Conservation (phyloP, 2,113 vertebrate species). For the Isurus oxyrinchus region DNA sequence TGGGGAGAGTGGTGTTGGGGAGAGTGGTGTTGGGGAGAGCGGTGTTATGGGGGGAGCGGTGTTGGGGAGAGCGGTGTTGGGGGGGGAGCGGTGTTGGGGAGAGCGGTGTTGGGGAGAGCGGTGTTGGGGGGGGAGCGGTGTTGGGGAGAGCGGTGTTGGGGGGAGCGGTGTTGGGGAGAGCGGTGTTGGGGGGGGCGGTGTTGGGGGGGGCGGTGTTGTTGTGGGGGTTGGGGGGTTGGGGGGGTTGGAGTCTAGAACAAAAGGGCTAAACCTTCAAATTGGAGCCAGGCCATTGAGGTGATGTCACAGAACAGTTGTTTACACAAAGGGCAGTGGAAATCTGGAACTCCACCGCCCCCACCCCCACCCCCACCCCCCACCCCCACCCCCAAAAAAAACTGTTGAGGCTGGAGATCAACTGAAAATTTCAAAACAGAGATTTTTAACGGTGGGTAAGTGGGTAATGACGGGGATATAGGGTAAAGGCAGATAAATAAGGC, state of each 20-base stretch:
- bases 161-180: too few species aligned
- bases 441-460: background rate
- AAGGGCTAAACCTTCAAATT: background rate
- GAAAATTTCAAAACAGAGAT: background rate
- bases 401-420: background rate
- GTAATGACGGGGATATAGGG: background rate
- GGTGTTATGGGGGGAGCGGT: too few species aligned
- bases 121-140: too few species aligned
- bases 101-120: too few species aligned
- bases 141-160: too few species aligned
- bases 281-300: background rate
- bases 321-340: background rate
- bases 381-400: too few species aligned
- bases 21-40: too few species aligned
- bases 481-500: background rate
- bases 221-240: too few species aligned
- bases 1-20: too few species aligned
- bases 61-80: too few species aligned
- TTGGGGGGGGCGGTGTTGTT: background rate
- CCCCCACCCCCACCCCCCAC: background rate
- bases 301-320: background rate
- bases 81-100: too few species aligned
- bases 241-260: too few species aligned
- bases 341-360: background rate
- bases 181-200: background rate